These are phyloP conservation scores for Vireo altiloquus DNA, from an alignment of 2,113 vertebrate species.

Conservation along the genomic window DNA sequence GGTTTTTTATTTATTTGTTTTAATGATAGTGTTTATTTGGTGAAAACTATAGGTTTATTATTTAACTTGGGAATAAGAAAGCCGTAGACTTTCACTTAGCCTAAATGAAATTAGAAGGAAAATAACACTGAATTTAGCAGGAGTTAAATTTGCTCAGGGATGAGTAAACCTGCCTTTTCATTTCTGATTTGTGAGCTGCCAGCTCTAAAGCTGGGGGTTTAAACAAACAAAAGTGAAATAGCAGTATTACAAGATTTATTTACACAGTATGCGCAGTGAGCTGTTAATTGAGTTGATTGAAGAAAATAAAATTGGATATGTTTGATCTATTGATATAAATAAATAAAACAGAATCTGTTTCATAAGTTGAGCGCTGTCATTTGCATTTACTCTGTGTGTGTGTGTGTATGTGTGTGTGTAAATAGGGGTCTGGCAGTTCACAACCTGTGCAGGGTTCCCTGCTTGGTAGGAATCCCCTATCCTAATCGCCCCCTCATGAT, in stretches of 20 bases:
- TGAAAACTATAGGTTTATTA: not conserved
- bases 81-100: not conserved
- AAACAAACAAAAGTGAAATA: not conserved
- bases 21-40: not conserved
- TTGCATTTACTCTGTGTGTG: not conserved
- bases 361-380: not conserved
- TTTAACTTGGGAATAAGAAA: not conserved
- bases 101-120: slow-evolving; percentile 12
- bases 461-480: rapidly evolving
- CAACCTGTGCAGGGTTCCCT: not conserved
- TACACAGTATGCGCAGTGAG: not conserved
- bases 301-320: not conserved
- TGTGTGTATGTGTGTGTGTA: not conserved
- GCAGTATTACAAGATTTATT: slow-evolving; percentile 22
- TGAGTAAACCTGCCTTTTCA: slow-evolving; percentile 26
- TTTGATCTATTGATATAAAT: not conserved
- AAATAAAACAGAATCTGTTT: not conserved
- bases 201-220: not conserved
- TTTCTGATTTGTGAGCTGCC: slow-evolving; percentile 22
- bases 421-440: not conserved
- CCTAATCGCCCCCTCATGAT: not conserved
- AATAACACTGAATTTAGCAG: not conserved
- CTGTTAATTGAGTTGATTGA: slow-evolving; percentile 27
- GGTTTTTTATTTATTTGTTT: no score
- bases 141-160: slow-evolving; percentile 17